Conservation (phyloP, 64 coral and sea anemone species). For the Stichodactyla helianthus region DNA sequence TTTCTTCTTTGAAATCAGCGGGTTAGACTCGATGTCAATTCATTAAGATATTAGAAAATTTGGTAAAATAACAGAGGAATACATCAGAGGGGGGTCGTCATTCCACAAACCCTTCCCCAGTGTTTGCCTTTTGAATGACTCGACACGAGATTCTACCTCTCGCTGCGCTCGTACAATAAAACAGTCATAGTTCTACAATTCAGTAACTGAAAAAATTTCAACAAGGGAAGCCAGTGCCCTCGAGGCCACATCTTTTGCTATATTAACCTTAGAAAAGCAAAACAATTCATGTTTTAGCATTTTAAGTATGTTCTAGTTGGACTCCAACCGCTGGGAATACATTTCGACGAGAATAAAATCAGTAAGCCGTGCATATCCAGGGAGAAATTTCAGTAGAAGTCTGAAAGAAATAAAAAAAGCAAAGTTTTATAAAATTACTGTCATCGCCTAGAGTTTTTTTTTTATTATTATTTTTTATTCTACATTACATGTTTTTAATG, state of each 20-base stretch:
- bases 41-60: slow-evolving; percentile 1
- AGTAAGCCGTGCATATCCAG: neutral
- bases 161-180: neutral
- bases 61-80: neutral
- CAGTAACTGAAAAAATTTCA: neutral
- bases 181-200: neutral
- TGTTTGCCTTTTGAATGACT: neutral
- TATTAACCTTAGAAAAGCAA: slow-evolving; percentile 43
- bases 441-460: neutral
- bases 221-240: neutral
- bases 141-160: neutral
- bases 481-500: neutral
- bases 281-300: slow-evolving; percentile 50
- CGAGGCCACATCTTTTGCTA: neutral
- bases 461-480: too few species aligned
- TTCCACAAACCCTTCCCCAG: neutral
- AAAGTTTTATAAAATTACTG: neutral
- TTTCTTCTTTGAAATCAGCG: neutral
- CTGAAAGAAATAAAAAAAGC: neutral
- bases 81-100: neutral
- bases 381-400: neutral
- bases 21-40: neutral
- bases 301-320: slow-evolving; percentile 33
- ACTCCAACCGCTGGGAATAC: slow-evolving; percentile 41
- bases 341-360: neutral